Evolutionary conservation across 2,888 invertebrate species (phyloP).

Genomic region (Eudasyphora cyanicolor): DNA sequence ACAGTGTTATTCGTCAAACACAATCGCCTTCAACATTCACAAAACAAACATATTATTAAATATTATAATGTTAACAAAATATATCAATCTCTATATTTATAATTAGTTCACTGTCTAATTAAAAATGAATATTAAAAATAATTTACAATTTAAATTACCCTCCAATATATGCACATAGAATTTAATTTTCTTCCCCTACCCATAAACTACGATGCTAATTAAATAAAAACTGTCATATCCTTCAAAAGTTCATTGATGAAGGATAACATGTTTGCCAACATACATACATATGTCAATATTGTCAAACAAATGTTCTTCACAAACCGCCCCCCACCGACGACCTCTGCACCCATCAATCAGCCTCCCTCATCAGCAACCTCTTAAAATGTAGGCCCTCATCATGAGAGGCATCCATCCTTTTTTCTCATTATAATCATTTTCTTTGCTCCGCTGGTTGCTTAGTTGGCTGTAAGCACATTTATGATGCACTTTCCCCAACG

Average conservation of each 20-base stretch:
- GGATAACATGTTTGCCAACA: not conserved
- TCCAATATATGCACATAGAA: too few species aligned
- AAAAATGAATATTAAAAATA: too few species aligned
- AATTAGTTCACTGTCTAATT: too few species aligned
- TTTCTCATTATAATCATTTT: slow-evolving; percentile 5
- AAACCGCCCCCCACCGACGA: not conserved
- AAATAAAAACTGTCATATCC: not conserved
- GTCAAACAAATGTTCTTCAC: not conserved
- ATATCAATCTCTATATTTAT: too few species aligned
- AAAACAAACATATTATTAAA: too few species aligned
- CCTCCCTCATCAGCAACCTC: not conserved
- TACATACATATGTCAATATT: not conserved
- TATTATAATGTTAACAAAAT: too few species aligned
- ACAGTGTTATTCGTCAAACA: too few species aligned
- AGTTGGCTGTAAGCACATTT: slow-evolving; percentile 48
- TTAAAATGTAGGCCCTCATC: slow-evolving; percentile 33
- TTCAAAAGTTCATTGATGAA: not conserved
- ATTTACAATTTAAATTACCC: too few species aligned
- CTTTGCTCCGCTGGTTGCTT: slow-evolving; percentile 42
- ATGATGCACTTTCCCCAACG: slow-evolving; percentile 27
- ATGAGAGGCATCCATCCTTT: not conserved
- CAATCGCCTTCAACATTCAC: too few species aligned
- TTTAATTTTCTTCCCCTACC: too few species aligned
- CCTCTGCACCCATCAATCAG: slow-evolving; percentile 7
- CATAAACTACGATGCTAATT: too few species aligned